These are phyloP conservation scores for Poeciliopsis prolifica DNA, from an alignment of 2,113 vertebrate genomes.

Conservation along the genomic window DNA sequence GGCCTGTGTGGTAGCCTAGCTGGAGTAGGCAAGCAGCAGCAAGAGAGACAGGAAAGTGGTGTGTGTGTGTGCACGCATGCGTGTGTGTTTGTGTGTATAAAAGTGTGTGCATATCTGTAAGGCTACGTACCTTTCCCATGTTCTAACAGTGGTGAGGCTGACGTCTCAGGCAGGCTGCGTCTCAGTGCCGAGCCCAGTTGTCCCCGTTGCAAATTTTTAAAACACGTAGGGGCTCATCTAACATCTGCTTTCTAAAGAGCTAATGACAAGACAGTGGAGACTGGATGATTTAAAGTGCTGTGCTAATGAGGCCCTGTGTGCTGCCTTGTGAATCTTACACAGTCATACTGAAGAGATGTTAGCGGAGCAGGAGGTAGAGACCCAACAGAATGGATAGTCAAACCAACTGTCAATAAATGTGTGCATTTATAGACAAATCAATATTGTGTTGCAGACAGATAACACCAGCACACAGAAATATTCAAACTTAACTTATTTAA, in stretches of 20 bases:
- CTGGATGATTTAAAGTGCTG: constrained; percentile 70
- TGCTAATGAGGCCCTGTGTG: constrained; percentile 79
- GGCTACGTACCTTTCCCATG: constrained; percentile 17
- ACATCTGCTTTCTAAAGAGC: constrained; percentile 82
- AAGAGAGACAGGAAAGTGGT: constrained; percentile 59
- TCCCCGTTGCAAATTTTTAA: constrained; percentile 72
- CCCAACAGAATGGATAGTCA: constrained; percentile 45
- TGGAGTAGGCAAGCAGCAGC: constrained; percentile 63
- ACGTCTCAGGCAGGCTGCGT: constrained; percentile 55
- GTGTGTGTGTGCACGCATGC: constrained; percentile 13
- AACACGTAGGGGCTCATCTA: constrained; percentile 74
- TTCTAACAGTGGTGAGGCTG: constrained; percentile 53
- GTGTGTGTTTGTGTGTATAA: constrained; percentile 12
- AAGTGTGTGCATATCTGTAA: not conserved
- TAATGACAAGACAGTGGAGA: constrained; percentile 80
- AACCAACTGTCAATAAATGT: constrained; percentile 36
- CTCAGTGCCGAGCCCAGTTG: constrained; percentile 57
- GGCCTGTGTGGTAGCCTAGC: constrained; percentile 67
- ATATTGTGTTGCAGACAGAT: constrained; percentile 39
- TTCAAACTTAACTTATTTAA: constrained; percentile 28
- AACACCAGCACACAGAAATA: constrained; percentile 17
- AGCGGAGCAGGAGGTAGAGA: constrained; percentile 53
- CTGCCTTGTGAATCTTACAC: constrained; percentile 62
- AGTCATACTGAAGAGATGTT: constrained; percentile 49
- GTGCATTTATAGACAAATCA: constrained; percentile 30